Base-by-base conservation (phyloP, 2,113 vertebrate species). In the Salminus brasiliensis region DNA sequence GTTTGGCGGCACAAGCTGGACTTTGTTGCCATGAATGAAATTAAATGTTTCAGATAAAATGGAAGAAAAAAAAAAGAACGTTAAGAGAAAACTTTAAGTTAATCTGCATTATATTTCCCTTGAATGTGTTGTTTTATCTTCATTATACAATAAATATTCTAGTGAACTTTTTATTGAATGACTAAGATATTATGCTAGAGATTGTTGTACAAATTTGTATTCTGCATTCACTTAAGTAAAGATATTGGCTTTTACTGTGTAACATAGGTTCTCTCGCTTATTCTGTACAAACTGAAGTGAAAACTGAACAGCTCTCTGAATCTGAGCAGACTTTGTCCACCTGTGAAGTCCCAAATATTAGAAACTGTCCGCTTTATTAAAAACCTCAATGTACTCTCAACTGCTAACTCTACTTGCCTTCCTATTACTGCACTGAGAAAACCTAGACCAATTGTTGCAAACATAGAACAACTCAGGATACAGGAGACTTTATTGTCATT, bases 1-100 rank as follows among this genome's bases (percentile, higher is more conserved):
- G 94, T 95, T 95, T 97, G 96, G 97, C 95, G 94, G 95, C 97
- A 99, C 95, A 97, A 99, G 97, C 97, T 98, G 98, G 98, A 98
- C 97, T 99, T 99, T 98, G 97, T 98, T 98, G 97, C 97, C 96
- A 96, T 96, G 92, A 92, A 94, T 93, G 94, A 96, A 94, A 96
- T 90, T 90, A 95, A 96, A 95, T 95, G 95, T 96, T 96, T 95
- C 92, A 93, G 72, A 74, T 76, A 43, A 23, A 47, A 36, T 43
- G 62, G 29, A 70, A 68, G 12, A 30, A 27, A 25, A 69, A 67
- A 72, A 36, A n/a, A 73, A 72, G 15, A 57, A 93, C 94, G 92
- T 79, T 78, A 72, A 91, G 88, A 91, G 87, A 91, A 87, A 89
- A 82, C 84, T 91, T 93, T 94, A 97, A 96, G 94, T 97, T 96